These are phyloP conservation scores for Dynastes grantii DNA, from an alignment of 2,888 invertebrate genomes.

Conservation along the genomic window DNA sequence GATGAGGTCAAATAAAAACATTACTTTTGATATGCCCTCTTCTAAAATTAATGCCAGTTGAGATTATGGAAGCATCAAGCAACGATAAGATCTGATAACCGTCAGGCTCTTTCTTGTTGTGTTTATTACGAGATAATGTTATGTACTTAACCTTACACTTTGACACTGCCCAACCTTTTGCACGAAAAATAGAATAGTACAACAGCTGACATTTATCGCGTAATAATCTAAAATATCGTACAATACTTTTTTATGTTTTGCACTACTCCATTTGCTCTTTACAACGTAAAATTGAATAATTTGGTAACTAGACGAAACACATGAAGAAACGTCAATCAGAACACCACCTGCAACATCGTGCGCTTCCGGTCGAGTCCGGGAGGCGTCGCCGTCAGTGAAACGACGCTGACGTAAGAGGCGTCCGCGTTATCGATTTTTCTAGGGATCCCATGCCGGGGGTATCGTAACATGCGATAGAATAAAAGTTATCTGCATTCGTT, in stretches of 20 bases:
- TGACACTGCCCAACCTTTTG: conserved; percentile 25
- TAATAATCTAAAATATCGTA: neutral
- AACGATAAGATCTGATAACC: neutral
- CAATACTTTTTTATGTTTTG: conserved; percentile 2
- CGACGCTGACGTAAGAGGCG: conserved; percentile 70
- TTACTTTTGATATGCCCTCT: neutral
- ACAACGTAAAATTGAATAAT: conserved; percentile 14
- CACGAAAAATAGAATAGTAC: conserved; percentile 44
- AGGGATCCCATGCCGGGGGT: conserved; percentile 41
- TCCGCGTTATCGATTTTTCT: conserved; percentile 70
- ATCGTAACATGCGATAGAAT: conserved; percentile 43
- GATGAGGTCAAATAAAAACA: conserved; percentile 54
- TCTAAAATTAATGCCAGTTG: neutral
- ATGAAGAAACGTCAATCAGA: conserved; percentile 70
- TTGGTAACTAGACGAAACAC: conserved; percentile 58
- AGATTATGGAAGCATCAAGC: neutral
- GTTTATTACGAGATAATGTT: conserved; percentile 25
- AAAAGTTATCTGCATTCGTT: conserved; percentile 20
- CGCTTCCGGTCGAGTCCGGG: conserved; percentile 65
- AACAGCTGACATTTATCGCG: conserved; percentile 56
- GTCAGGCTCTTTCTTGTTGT: neutral
- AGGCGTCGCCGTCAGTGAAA: conserved; percentile 65
- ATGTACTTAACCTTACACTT: conserved; percentile 37
- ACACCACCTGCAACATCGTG: conserved; percentile 70
- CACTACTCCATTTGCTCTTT: conserved; percentile 1